Conservation (phyloP, 2,888 invertebrate genomes). For the Lycia hirtaria region DNA sequence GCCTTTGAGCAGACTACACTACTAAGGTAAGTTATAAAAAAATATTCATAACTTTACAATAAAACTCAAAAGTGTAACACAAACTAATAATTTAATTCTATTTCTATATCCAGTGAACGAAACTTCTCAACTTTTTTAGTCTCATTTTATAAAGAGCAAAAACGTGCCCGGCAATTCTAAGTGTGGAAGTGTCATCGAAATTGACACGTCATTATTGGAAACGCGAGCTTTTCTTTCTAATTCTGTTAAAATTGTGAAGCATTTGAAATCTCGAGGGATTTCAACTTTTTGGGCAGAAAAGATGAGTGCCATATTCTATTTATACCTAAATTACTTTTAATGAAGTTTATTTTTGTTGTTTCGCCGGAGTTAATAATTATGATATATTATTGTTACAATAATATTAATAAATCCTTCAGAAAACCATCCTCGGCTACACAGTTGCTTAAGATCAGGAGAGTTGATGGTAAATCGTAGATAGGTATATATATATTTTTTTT, state of each 20-base stretch:
- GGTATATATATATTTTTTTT: too few relatives aligned
- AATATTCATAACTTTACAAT: too few relatives aligned
- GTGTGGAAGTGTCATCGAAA: slow-evolving; percentile 30
- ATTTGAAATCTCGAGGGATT: slow-evolving; percentile 25
- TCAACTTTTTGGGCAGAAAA: slow-evolving; percentile 23
- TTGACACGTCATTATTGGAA: slow-evolving; percentile 31
- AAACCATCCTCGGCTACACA: too few relatives aligned
- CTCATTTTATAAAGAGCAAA: slow-evolving; percentile 18
- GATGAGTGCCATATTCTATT: slow-evolving; percentile 21
- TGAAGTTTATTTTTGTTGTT: neutral
- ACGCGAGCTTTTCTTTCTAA: slow-evolving; percentile 28
- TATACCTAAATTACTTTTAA: slow-evolving; percentile 27
- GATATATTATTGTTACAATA: too few relatives aligned
- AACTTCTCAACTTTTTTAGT: slow-evolving; percentile 4
- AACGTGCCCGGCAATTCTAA: slow-evolving; percentile 18
- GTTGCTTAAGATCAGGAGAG: too few relatives aligned
- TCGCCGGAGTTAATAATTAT: slow-evolving; percentile 5
- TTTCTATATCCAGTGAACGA: neutral
- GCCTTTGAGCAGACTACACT: too few relatives aligned
- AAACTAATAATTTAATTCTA: too few relatives aligned
- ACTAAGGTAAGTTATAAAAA: too few relatives aligned
- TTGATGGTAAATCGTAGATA: too few relatives aligned
- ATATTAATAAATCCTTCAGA: too few relatives aligned
- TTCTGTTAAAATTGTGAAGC: slow-evolving; percentile 28
- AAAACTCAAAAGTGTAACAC: neutral